These are phyloP conservation scores for Eurosta solidaginis DNA, from an alignment of 1,140 invertebrate species.

Conservation along the genomic window DNA sequence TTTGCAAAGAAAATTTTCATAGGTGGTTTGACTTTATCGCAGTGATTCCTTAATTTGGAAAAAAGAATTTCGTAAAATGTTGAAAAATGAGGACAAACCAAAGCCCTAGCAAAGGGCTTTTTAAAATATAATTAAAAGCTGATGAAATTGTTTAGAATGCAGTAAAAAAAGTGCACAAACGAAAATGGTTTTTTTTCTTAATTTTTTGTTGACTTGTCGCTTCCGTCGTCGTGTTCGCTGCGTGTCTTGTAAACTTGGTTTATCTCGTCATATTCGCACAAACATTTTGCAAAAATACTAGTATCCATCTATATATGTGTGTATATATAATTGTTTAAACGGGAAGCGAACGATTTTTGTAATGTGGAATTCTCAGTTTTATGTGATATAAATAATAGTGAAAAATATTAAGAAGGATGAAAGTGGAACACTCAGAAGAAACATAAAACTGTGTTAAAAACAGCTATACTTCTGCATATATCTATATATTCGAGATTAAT, in stretches of 20 bases:
- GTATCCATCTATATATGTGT: no score
- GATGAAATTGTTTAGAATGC: conserved; percentile 1
- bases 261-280: conserved; percentile 14
- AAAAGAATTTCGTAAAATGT: conserved; percentile 20
- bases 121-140: neutral
- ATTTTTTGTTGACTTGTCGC: conserved; percentile 6
- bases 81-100: neutral
- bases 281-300: neutral
- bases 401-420: neutral
- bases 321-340: neutral
- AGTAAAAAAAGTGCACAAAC: neutral
- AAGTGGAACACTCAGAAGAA: neutral
- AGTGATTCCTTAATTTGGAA: conserved; percentile 16
- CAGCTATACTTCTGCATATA: neutral
- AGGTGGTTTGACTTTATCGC: conserved; percentile 9
- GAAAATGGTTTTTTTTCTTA: conserved; percentile 8
- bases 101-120: conserved; percentile 1
- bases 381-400: neutral
- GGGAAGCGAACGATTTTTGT: neutral
- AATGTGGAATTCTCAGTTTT: neutral
- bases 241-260: conserved; percentile 14
- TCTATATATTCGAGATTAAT: neutral
- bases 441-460: neutral
- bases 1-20: conserved; percentile 48
- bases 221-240: conserved; percentile 22